phyloP scores from a whole-genome alignment of 2,113 vertebrate genomes.

The Platichthys flesus region DNA sequence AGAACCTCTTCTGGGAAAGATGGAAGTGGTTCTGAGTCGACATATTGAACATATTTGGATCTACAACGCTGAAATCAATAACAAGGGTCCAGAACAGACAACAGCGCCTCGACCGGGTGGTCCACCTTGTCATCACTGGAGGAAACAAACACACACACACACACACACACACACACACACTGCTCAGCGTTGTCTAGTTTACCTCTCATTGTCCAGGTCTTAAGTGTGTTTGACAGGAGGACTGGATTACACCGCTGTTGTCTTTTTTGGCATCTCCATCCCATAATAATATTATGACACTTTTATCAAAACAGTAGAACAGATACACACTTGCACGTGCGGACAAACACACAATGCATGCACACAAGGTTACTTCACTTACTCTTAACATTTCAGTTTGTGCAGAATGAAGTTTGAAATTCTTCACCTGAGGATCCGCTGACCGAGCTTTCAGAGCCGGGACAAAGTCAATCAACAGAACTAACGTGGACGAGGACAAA shows the following conservation, averaged over 20 bases:
- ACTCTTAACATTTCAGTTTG: background rate
- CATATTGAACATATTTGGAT: constrained; percentile 12
- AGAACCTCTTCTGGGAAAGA: constrained; percentile 41
- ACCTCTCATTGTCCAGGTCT: constrained; percentile 29
- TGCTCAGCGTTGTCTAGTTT: background rate
- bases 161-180: constrained; percentile 7
- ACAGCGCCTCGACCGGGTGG: constrained; percentile 20
- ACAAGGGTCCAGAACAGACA: constrained; percentile 17
- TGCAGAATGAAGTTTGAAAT: background rate
- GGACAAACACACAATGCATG: background rate
- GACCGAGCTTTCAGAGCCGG: too few species aligned
- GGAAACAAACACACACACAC: constrained; percentile 1
- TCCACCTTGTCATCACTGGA: constrained; percentile 36
- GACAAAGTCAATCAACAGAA: too few species aligned
- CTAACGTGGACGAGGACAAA: background rate
- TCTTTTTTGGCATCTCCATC: constrained; percentile 51
- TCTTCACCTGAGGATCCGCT: background rate
- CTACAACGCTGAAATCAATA: constrained; percentile 7
- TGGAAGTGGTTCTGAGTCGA: constrained; percentile 16
- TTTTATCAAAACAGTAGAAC: constrained; percentile 38
- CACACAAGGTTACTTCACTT: background rate
- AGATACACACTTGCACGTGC: constrained; percentile 6
- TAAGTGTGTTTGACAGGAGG: constrained; percentile 59
- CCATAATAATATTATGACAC: constrained; percentile 62
- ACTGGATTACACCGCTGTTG: constrained; percentile 43